phyloP scores from a whole-genome alignment of 1,140 invertebrate species.

The Hydropsyche tenuis region DNA sequence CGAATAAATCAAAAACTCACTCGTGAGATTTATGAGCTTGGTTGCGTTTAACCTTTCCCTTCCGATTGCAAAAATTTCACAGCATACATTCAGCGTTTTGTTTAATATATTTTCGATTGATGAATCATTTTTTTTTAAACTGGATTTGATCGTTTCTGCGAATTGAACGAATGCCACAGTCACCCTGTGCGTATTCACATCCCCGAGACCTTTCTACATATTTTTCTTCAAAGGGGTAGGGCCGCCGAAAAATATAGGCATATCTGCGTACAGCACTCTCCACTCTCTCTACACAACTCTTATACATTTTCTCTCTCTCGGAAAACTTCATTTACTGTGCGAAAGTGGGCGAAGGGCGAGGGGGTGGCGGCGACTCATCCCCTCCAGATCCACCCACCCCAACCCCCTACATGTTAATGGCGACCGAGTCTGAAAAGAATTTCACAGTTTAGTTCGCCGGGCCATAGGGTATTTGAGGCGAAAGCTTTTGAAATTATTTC shows the following conservation, averaged over 20 bases:
- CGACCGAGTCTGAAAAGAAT: conserved; percentile 49
- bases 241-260: conserved; percentile 49
- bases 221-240: conserved; percentile 51
- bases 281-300: conserved; percentile 37
- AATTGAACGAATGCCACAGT: not conserved
- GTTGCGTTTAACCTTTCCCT: too few species aligned
- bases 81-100: too few species aligned
- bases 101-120: too few species aligned
- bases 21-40: too few species aligned
- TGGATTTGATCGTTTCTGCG: too few species aligned
- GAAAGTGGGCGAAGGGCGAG: conserved; percentile 35
- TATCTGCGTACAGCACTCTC: conserved; percentile 39
- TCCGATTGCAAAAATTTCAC: too few species aligned
- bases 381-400: conserved; percentile 7
- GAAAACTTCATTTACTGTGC: conserved; percentile 49
- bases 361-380: not conserved
- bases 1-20: too few species aligned
- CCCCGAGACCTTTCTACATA: conserved; percentile 50
- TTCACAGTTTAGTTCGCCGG: conserved; percentile 47
- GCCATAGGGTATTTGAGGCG: conserved; percentile 43
- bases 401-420: conserved; percentile 46
- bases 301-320: conserved; percentile 36
- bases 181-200: conserved; percentile 48
- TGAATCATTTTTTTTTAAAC: too few species aligned
- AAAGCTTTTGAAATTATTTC: conserved; percentile 50